Evolutionary conservation across 2,797 vertebrate genomes (phyloP), one percentile per base, ranked within the genome.

Genomic region (Sebastes reedi): DNA sequence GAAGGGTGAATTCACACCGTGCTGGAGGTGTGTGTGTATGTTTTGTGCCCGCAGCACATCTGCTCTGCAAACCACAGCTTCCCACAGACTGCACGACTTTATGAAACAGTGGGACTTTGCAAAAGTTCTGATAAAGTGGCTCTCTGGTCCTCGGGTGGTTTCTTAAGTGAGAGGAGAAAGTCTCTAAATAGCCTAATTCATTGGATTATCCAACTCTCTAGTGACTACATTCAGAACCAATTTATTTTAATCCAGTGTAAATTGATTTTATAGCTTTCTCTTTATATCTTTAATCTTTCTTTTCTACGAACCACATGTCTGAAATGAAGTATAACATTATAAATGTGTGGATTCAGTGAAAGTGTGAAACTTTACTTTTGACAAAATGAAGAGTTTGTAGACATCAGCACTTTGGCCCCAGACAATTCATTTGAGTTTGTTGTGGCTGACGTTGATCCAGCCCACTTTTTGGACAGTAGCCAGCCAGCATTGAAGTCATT

Each of bases 1-100:
- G 86, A 79, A 83, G 89, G 92, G 30, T 46, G 81, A 83, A 80
- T 85, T 93, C 80, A 81, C 86, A 89, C 58, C 10, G 64, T 59
- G 80, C 73, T 54, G 62, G 71, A 79, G 83, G 79, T 80, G 46
- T 76, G 36, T 72, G 55, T 58, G 20, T 34, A n/a, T 71, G 74
- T 65, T 73, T 66, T 62, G 66, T 77, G 67, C 85, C 78, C 22
- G 24, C 32, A 69, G 76, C 75, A 82, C 87, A 90, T 89, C 88
- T 88, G 88, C 75, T 86, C 62, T 72, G 82, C 73, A 84, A 79
- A 72, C 64, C 60, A 32, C 73, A 80, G 83, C 72, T 75, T 82
- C 81, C 69, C 78, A 86, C 54, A 34, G 58, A 36, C 46, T 24
- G 75, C 56, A 30, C 2, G 2, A 62, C 72, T 77, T 77, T 36